Evolutionary conservation across 1,140 invertebrate genomes (phyloP), one percentile per base, ranked within the genome.

Genomic region (Caenorhabditis latens): DNA sequence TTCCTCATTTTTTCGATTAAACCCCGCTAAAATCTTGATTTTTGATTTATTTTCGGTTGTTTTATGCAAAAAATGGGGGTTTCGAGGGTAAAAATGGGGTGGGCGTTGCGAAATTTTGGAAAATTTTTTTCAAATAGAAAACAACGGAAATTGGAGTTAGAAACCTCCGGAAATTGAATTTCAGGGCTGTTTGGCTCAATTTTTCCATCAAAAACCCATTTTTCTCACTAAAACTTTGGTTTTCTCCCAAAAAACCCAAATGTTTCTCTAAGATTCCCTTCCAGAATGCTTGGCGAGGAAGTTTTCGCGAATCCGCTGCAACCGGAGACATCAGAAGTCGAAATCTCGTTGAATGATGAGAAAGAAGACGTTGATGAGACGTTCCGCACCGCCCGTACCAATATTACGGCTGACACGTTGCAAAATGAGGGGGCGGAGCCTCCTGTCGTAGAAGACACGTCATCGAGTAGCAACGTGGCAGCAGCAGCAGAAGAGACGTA

Each of bases 241-340:
- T n/a, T n/a, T n/a, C n/a, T n/a, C n/a, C 14, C 13, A 1, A 32
- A 32, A 63, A 63, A 32, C 32, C 9, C 61, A 24, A n/a, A n/a
- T n/a, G n/a, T n/a, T n/a, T n/a, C n/a, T n/a, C n/a, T n/a, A n/a
- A n/a, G n/a, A n/a, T n/a, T n/a, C n/a, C n/a, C 19, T 79, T 79
- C 16, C 40, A 79, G 71, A 50, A 79, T 79, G 71, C 46, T 53
- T 50, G 43, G 65, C 8, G 71, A 50, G 9, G 71, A 79, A 24
- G 71, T 79, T n/a, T 79, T 79, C n/a, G 43, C 71, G 3, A 79
- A 79, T n/a, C 71, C 71, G 8, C 46, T 79, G 9, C 46, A 79
- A 50, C 43, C 65, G 4, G 71, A 48, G 14, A 19, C 71, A 14
- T 6, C 46, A 13, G 71, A 79, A 21, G 71, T 79, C 9, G 71